These are phyloP conservation scores for Anguilla marmorata DNA, from an alignment of 2,797 vertebrate genomes.

Conservation along the genomic window DNA sequence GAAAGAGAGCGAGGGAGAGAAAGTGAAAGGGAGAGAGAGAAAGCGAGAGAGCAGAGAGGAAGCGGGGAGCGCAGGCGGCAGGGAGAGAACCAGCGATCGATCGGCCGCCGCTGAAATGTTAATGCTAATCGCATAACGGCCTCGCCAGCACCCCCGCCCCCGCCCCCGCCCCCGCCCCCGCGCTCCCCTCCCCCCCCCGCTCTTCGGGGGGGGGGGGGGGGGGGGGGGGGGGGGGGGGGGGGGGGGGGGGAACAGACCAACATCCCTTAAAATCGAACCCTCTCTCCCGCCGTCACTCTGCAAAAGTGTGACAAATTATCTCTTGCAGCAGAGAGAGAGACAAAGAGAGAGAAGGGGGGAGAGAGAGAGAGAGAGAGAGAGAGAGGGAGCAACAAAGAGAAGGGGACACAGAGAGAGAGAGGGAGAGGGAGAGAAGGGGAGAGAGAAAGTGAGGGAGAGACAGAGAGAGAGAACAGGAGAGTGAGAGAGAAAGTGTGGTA, in stretches of 20 bases:
- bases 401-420: too few relatives aligned
- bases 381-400: background rate
- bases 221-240: too few relatives aligned
- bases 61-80: constrained; percentile 22
- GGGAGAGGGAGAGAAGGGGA: too few relatives aligned
- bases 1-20: background rate
- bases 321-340: background rate
- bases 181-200: too few relatives aligned
- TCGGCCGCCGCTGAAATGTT: constrained; percentile 85
- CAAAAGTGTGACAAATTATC: background rate
- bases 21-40: too few relatives aligned
- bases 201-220: too few relatives aligned
- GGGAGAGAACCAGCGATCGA: constrained; percentile 77
- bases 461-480: too few relatives aligned
- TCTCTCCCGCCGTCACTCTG: background rate
- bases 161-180: constrained; percentile 59
- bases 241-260: background rate
- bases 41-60: background rate
- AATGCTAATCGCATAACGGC: constrained; percentile 94
- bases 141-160: constrained; percentile 79
- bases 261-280: background rate
- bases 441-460: background rate
- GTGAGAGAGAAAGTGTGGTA: too few relatives aligned
- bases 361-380: background rate
- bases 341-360: background rate